phyloP scores from a whole-genome alignment of 2,797 vertebrate genomes.

The Pyrocephalus nanus region DNA sequence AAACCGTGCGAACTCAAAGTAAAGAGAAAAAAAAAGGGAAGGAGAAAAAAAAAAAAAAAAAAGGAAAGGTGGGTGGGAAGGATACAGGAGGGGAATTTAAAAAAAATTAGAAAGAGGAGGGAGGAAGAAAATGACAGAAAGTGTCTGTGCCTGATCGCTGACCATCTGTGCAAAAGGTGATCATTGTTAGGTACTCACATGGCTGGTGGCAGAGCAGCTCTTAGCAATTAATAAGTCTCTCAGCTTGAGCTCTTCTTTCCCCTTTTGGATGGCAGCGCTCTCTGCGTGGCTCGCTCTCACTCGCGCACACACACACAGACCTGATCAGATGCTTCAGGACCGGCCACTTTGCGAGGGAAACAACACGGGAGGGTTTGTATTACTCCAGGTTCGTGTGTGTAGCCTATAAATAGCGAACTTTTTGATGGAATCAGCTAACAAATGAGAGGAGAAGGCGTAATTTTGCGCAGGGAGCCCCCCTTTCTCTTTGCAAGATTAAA shows the following conservation, averaged over 20 bases:
- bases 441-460: slow-evolving; percentile 77
- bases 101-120: not conserved
- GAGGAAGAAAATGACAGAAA: slow-evolving; percentile 13
- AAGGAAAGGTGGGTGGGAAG: not conserved
- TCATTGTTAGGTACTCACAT: slow-evolving; percentile 77
- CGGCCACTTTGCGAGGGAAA: slow-evolving; percentile 72
- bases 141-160: slow-evolving; percentile 28
- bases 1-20: slow-evolving; percentile 9
- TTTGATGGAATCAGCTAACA: slow-evolving; percentile 77
- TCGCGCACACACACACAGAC: not conserved
- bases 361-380: slow-evolving; percentile 66
- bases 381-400: slow-evolving; percentile 69
- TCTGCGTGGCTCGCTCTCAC: not conserved
- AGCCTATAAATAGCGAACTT: slow-evolving; percentile 83
- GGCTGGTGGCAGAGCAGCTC: slow-evolving; percentile 69
- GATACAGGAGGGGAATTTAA: not conserved
- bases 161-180: slow-evolving; percentile 55
- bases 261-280: slow-evolving; percentile 38
- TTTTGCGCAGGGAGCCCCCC: slow-evolving; percentile 70
- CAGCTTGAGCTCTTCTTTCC: slow-evolving; percentile 63
- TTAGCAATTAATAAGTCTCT: slow-evolving; percentile 62
- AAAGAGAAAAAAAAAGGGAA: not conserved
- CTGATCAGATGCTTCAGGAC: slow-evolving; percentile 57
- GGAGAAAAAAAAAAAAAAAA: too few species aligned
- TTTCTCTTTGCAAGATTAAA: slow-evolving; percentile 63